phyloP scores from a whole-genome alignment of 2,888 invertebrate genomes.

The Caenorhabditis macrosperma region DNA sequence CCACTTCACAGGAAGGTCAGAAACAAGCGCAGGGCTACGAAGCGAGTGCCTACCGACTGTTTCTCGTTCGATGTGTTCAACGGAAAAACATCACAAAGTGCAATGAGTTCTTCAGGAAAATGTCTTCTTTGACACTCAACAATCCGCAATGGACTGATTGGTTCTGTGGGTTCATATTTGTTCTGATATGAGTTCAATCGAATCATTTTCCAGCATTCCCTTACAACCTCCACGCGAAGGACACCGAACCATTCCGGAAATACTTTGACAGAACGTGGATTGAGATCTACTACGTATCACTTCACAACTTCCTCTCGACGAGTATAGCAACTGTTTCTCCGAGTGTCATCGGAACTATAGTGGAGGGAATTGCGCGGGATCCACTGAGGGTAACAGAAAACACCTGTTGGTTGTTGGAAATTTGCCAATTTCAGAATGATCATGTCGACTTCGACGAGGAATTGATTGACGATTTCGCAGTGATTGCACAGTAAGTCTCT shows the following conservation, averaged over 20 bases:
- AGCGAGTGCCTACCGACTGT: slow-evolving; percentile 90
- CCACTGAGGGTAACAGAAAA: slow-evolving; percentile 21
- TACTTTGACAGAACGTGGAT: slow-evolving; percentile 96
- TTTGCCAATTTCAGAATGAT: slow-evolving; percentile 22
- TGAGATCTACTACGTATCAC: slow-evolving; percentile 91
- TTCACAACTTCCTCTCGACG: slow-evolving; percentile 93
- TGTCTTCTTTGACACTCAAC: slow-evolving; percentile 65
- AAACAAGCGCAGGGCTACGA: slow-evolving; percentile 85
- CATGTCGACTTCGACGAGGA: slow-evolving; percentile 63
- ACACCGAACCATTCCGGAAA: slow-evolving; percentile 89
- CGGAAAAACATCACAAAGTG: slow-evolving; percentile 85
- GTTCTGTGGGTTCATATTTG: slow-evolving; percentile 73
- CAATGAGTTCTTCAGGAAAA: slow-evolving; percentile 73
- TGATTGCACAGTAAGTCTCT: slow-evolving; percentile 74
- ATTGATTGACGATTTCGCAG: slow-evolving; percentile 76
- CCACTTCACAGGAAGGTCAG: slow-evolving; percentile 63
- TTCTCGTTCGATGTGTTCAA: slow-evolving; percentile 89
- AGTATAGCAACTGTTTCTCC: slow-evolving; percentile 84
- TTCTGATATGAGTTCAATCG: neutral
- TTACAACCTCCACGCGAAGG: slow-evolving; percentile 92
- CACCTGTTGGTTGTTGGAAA: too few relatives aligned
- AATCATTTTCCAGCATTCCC: slow-evolving; percentile 86
- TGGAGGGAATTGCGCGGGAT: slow-evolving; percentile 60
- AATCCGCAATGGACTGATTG: slow-evolving; percentile 76
- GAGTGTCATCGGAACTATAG: slow-evolving; percentile 61